Evolutionary conservation across 2,113 vertebrate species (phyloP), one percentile per base, ranked within the genome.

Genomic region (Procavia capensis): DNA sequence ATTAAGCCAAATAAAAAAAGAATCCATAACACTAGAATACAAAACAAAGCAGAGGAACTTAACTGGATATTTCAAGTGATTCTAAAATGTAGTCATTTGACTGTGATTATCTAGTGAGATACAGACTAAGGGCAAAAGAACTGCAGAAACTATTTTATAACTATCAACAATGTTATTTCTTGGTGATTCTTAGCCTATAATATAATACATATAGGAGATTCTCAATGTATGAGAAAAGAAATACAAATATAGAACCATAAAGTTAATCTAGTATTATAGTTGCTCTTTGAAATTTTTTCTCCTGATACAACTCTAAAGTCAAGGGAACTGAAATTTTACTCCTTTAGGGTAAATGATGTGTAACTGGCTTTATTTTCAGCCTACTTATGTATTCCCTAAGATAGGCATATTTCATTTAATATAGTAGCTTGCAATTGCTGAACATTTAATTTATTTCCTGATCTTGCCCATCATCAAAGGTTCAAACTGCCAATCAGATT

Each of bases 401-500:
- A 59, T 57, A 50, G 25, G 61, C 19, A 27, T 78, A 70, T 78
- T 54, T 91, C 3, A 86, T 36, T 86, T 68, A 74, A 76, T 59
- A 72, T 84, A 86, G n/a, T 74, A 82, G 9, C n/a, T 89, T 89
- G 20, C 4, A 47, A 59, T 80, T 85, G 45, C 1, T 34, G n/a
- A 92, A 66, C 25, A 59, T n/a, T 94, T 86, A 76, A 91, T 68
- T 31, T 85, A 66, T 47, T 76, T 86, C 36, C 13, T 75, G 41
- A 89, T 81, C 45, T 9, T 45, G 3, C 14, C 10, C 50, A 75
- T 54, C 20, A 54, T 31, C 11, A 83, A 68, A 75, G 20, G n/a
- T 2, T 72, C 47, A 72, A 63, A 63, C 13, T n/a, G 20, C 90
- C 81, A n/a, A 74, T 41, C 24, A 64, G 19, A 80, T 36, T 93